Base-by-base conservation (phyloP, 2,113 vertebrate genomes). In the Erpornis zantholeuca region DNA sequence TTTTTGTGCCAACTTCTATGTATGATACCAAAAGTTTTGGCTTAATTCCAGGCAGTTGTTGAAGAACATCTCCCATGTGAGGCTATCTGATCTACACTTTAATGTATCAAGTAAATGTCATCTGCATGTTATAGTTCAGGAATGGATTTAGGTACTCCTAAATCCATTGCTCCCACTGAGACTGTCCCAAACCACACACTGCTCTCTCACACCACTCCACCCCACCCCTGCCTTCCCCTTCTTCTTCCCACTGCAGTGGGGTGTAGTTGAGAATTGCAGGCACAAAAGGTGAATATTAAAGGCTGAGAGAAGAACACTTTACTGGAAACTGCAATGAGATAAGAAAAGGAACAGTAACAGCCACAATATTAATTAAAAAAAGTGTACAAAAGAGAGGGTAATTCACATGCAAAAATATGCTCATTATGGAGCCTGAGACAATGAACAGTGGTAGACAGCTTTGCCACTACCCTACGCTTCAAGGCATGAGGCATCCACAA, bases 401-500 rank as follows among this genome's bases (percentile, higher is more conserved):
- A 33, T 65, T 73, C 33, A 28, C 9, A 5, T 44, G 12, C 10
- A 20, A 44, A 81, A 59, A 28, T n/a, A n/a, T 59, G 10, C 60
- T 59, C 23, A 73, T 18, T 3, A 7, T 16, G 31, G 18, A 36
- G 31, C 25, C 17, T 0, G 0, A 57, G 36, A 11, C 31, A 57
- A 33, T 11, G 4, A 28, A 16, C 18, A 50, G 11, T 36, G 7
- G 18, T 11, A 18, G 42, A 64, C 27, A n/a, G 22, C 25, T 42
- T 80, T 0, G 1, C 6, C 8, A 27, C 6, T 50, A 20, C 8
- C 4, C 17, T 23, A 25, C 0, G 0, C 12, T 50, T 50, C 56
- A 10, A 53, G 47, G 64, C 12, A n/a, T 25, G n/a, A 28, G 22
- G 12, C 1, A 0, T 5, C 12, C 19, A 16, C 3, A 45, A 3